These are phyloP conservation scores for Hydrozoanthus gracilis DNA, from an alignment of 92 coral and sea anemone species.

Conservation along the genomic window DNA sequence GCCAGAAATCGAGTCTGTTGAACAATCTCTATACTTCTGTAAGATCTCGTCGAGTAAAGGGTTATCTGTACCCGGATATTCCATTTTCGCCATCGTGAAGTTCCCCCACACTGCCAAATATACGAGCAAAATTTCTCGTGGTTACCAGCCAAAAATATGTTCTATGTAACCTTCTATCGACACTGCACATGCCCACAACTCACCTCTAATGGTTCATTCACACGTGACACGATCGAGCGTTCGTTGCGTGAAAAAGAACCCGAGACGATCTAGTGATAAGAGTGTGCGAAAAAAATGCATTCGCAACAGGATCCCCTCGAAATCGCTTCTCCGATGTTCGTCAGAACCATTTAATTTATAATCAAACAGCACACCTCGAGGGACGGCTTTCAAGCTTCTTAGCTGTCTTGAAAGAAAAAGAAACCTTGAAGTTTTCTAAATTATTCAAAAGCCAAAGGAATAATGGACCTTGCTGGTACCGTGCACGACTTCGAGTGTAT, in stretches of 20 bases:
- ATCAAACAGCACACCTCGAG: no score
- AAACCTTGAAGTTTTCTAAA: slow-evolving; percentile 32
- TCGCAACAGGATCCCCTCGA: neutral
- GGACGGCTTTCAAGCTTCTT: no score
- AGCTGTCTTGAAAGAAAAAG: neutral
- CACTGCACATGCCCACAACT: slow-evolving; percentile 82
- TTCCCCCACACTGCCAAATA: slow-evolving; percentile 25
- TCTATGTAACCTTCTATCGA: slow-evolving; percentile 33
- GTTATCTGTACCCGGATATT: slow-evolving; percentile 82
- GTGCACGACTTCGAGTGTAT: slow-evolving; percentile 55
- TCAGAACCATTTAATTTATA: no score
- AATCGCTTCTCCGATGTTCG: neutral
- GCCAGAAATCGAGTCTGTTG: slow-evolving; percentile 97
- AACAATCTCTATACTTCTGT: slow-evolving; percentile 96
- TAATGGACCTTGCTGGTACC: slow-evolving; percentile 67
- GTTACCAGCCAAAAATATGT: slow-evolving; percentile 57
- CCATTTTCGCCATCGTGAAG: slow-evolving; percentile 68
- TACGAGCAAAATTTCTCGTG: slow-evolving; percentile 35
- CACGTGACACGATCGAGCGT: slow-evolving; percentile 67
- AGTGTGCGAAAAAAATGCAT: slow-evolving; percentile 7
- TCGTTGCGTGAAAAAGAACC: slow-evolving; percentile 37
- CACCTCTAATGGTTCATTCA: slow-evolving; percentile 55
- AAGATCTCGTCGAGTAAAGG: slow-evolving; percentile 94
- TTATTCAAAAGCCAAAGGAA: slow-evolving; percentile 62
- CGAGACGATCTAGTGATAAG: neutral